A percentile compares a stretch with the other conserved stretches of the same genome.
Conservation (phyloP, 1,140 invertebrate genomes). For the Nephotettix cincticeps region DNA sequence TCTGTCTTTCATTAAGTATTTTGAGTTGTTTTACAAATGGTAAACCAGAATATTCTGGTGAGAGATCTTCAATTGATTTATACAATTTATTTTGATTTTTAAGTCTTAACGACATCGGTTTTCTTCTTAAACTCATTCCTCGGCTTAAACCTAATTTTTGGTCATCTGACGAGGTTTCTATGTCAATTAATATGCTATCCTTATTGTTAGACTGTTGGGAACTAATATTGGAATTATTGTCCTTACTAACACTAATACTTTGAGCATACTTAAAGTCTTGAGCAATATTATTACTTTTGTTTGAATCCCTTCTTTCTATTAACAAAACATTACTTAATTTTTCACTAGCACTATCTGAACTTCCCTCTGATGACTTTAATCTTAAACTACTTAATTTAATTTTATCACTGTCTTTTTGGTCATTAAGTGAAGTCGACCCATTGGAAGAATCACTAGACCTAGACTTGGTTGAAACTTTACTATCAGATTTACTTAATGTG, state of each 20-base stretch:
- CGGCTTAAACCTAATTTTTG: not conserved
- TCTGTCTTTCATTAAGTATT: conserved; percentile 84
- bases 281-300: conserved; percentile 21
- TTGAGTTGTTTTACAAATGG: conserved; percentile 87
- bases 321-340: not conserved
- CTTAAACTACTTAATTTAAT: not conserved
- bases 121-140: not conserved
- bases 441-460: not conserved
- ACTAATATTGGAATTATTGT: not conserved
- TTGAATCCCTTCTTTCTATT: not conserved
- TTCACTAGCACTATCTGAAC: not conserved
- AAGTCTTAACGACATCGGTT: conserved; percentile 3
- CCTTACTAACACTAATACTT: conserved; percentile 17
- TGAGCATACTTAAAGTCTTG: conserved; percentile 30
- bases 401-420: not conserved
- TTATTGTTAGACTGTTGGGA: not conserved
- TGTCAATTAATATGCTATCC: conserved; percentile 7
- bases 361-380: not conserved
- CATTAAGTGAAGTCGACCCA: not conserved
- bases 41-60: conserved; percentile 82
- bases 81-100: conserved; percentile 49
- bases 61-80: conserved; percentile 78
- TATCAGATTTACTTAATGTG: not conserved
- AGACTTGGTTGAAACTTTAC: not conserved
- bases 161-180: not conserved